phyloP scores from a whole-genome alignment of 2,113 vertebrate species.

The Nansenia antarctica region DNA sequence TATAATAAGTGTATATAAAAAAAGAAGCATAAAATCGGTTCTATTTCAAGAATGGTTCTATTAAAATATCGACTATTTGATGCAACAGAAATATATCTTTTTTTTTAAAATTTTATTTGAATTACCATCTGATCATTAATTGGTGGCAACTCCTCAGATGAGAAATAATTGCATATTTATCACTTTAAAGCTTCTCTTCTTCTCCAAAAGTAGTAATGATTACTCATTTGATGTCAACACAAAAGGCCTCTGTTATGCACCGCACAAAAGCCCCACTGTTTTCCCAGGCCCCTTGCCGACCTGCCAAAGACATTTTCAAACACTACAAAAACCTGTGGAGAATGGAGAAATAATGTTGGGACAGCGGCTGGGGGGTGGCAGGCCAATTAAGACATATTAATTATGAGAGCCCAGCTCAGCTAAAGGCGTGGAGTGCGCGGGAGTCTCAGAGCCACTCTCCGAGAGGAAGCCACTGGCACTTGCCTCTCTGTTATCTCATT shows the following conservation, averaged over 20 bases:
- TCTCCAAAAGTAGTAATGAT: slow-evolving; percentile 57
- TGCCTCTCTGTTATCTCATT: slow-evolving; percentile 61
- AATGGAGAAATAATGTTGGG: slow-evolving; percentile 59
- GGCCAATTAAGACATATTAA: slow-evolving; percentile 77
- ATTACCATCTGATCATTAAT: too few species aligned
- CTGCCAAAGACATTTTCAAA: slow-evolving; percentile 49
- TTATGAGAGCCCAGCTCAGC: slow-evolving; percentile 48
- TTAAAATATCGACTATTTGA: too few species aligned
- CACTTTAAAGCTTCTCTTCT: slow-evolving; percentile 17
- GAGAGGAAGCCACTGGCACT: slow-evolving; percentile 18
- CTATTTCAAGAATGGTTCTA: too few species aligned
- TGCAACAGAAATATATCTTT: too few species aligned
- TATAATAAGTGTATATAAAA: too few species aligned
- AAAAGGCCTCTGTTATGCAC: slow-evolving; percentile 59
- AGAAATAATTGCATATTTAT: slow-evolving; percentile 46
- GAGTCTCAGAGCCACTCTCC: slow-evolving; percentile 27
- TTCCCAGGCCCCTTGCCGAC: slow-evolving; percentile 34
- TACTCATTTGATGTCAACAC: slow-evolving; percentile 57
- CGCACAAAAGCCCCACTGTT: slow-evolving; percentile 59
- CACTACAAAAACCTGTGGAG: slow-evolving; percentile 55
- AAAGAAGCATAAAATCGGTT: too few species aligned
- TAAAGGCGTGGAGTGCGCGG: slow-evolving; percentile 31
- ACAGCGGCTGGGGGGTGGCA: slow-evolving; percentile 62
- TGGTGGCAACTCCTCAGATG: too few species aligned
- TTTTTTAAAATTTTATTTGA: too few species aligned